A percentile compares a stretch with the other conserved stretches of the same genome.
Conservation (phyloP, 2,888 invertebrate genomes). For the Erebia ligea region DNA sequence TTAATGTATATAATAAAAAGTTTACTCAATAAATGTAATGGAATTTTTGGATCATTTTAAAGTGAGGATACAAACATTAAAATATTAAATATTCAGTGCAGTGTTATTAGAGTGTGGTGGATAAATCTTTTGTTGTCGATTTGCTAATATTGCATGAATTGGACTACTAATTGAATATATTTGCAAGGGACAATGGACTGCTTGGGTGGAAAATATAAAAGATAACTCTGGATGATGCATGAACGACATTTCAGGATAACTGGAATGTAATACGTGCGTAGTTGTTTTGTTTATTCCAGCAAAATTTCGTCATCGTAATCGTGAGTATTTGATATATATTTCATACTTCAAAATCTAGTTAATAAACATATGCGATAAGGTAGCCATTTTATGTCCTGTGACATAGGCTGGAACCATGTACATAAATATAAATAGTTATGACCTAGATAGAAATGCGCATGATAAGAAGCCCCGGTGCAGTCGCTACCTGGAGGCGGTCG, state of each 20-base stretch:
- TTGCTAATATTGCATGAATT: conserved; percentile 10
- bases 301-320: conserved; percentile 21
- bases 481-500: conserved; percentile 35
- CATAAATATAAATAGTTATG: conserved; percentile 42
- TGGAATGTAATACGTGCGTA: conserved; percentile 46
- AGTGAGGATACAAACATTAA: background rate
- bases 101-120: conserved; percentile 29
- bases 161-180: background rate
- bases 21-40: too few species aligned
- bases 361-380: conserved; percentile 34
- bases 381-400: conserved; percentile 47
- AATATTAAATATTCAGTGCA: background rate
- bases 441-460: conserved; percentile 51
- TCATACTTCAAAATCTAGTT: conserved; percentile 4
- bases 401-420: conserved; percentile 27
- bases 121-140: conserved; percentile 35
- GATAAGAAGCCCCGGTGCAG: conserved; percentile 41
- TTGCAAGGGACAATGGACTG: conserved; percentile 51
- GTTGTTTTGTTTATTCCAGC: conserved; percentile 35
- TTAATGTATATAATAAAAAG: too few species aligned
- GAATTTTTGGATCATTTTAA: too few species aligned
- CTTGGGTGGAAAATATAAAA: conserved; percentile 57
- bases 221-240: conserved; percentile 59
- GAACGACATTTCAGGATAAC: conserved; percentile 47
- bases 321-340: conserved; percentile 42